A percentile compares a stretch with the other conserved stretches of the same genome.
Evolutionary conservation across 2,888 invertebrate genomes (phyloP).

Genomic region (Platycheirus albimanus): DNA sequence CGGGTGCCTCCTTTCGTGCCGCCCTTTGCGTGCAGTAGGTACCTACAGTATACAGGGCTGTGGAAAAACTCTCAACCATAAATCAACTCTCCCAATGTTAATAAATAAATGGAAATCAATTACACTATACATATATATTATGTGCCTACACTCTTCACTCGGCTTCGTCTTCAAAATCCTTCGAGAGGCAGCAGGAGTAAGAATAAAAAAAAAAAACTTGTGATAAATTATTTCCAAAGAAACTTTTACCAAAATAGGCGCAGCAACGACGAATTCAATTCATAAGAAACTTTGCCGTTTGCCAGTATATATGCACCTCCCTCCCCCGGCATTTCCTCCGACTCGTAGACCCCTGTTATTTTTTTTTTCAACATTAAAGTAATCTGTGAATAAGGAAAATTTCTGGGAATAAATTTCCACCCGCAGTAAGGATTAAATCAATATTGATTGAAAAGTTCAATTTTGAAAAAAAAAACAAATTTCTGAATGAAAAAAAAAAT

Average conservation of each 20-base stretch:
- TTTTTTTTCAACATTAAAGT: conserved; percentile 3
- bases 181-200: conserved; percentile 9
- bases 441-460: conserved; percentile 65
- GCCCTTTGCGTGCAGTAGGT: conserved; percentile 16
- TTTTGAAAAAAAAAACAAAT: conserved; percentile 15
- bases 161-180: background rate
- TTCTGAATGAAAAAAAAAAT: conserved; percentile 13
- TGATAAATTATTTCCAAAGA: conserved; percentile 32
- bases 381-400: conserved; percentile 47
- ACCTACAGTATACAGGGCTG: background rate
- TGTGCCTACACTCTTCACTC: background rate
- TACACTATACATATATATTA: conserved; percentile 40
- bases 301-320: background rate
- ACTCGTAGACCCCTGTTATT: background rate
- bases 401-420: conserved; percentile 42
- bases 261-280: conserved; percentile 50
- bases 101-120: conserved; percentile 67
- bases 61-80: conserved; percentile 50
- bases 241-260: conserved; percentile 50
- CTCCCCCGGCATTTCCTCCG: background rate
- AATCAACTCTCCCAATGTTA: conserved; percentile 54
- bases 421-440: conserved; percentile 50
- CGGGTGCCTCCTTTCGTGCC: background rate
- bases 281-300: conserved; percentile 35
- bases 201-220: conserved; percentile 15